These are phyloP conservation scores for Nasonia longicornis DNA, from an alignment of 1,140 invertebrate genomes.

Conservation along the genomic window DNA sequence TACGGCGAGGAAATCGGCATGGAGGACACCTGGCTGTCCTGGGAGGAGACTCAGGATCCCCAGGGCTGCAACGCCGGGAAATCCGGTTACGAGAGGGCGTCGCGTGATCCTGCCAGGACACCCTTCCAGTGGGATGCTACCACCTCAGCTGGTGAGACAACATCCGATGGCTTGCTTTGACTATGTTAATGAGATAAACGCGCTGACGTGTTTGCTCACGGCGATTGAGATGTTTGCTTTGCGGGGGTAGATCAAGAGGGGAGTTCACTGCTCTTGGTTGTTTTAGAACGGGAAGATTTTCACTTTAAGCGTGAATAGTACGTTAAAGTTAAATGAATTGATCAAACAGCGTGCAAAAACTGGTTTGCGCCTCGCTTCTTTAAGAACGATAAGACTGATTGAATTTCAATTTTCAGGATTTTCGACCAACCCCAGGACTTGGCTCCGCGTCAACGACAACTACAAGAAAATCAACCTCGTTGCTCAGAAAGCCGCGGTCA, in stretches of 20 bases:
- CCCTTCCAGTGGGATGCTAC: slow-evolving; percentile 81
- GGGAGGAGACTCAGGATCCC: slow-evolving; percentile 72
- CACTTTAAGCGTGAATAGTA: too few relatives aligned
- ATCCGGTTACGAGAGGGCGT: slow-evolving; percentile 67
- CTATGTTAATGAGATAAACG: neutral
- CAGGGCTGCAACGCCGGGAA: slow-evolving; percentile 72
- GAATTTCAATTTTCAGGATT: slow-evolving; percentile 70
- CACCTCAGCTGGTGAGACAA: slow-evolving; percentile 70
- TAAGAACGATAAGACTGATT: slow-evolving; percentile 54
- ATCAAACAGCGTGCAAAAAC: too few relatives aligned
- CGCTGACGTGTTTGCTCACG: neutral
- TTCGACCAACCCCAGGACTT: slow-evolving; percentile 72
- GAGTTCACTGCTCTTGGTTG: too few relatives aligned
- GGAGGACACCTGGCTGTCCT: slow-evolving; percentile 72
- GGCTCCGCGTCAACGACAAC: slow-evolving; percentile 76
- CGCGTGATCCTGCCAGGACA: slow-evolving; percentile 77
- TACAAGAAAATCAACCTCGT: slow-evolving; percentile 70
- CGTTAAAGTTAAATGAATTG: too few relatives aligned
- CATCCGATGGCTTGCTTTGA: neutral
- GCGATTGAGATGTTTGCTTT: neutral
- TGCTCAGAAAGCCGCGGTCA: slow-evolving; percentile 57
- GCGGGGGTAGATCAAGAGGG: too few relatives aligned
- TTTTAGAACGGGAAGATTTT: too few relatives aligned
- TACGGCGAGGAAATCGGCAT: slow-evolving; percentile 83
- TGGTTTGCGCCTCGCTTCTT: too few relatives aligned